Evolutionary conservation across 1,140 invertebrate genomes (phyloP).

Genomic region (Hesperophylax magnus): DNA sequence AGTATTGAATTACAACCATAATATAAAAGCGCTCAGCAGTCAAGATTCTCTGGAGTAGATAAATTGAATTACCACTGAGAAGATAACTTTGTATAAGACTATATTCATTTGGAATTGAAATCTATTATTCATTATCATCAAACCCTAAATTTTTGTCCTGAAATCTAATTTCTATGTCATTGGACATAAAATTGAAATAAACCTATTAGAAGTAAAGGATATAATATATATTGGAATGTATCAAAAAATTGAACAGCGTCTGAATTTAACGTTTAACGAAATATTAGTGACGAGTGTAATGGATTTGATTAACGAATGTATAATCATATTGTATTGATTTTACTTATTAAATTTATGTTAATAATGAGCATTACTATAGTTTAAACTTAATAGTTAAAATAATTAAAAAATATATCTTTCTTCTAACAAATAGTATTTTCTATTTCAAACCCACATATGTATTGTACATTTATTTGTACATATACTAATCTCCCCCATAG

Average conservation of each 20-base stretch:
- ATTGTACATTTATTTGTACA: background rate
- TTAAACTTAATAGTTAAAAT: conserved; percentile 36
- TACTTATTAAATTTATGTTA: conserved; percentile 30
- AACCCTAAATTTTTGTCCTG: background rate
- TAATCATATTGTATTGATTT: conserved; percentile 33
- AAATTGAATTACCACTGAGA: background rate
- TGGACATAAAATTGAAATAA: background rate
- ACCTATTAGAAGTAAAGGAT: background rate
- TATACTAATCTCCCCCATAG: too few relatives aligned
- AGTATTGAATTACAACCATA: too few relatives aligned
- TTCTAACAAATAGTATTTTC: conserved; percentile 33
- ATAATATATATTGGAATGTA: background rate
- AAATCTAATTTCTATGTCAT: background rate
- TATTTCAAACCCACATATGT: conserved; percentile 1
- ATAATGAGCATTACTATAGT: conserved; percentile 34
- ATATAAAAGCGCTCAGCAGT: background rate
- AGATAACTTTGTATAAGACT: background rate
- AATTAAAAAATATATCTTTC: conserved; percentile 45
- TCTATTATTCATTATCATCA: background rate
- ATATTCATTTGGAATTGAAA: conserved; percentile 5
- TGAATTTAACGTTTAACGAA: conserved; percentile 9
- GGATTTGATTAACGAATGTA: conserved; percentile 2
- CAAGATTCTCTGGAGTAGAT: background rate
- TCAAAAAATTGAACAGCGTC: conserved; percentile 1
- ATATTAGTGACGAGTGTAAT: conserved; percentile 15